Conservation (phyloP, 2,888 invertebrate species). For the Emmelina monodactyla region DNA sequence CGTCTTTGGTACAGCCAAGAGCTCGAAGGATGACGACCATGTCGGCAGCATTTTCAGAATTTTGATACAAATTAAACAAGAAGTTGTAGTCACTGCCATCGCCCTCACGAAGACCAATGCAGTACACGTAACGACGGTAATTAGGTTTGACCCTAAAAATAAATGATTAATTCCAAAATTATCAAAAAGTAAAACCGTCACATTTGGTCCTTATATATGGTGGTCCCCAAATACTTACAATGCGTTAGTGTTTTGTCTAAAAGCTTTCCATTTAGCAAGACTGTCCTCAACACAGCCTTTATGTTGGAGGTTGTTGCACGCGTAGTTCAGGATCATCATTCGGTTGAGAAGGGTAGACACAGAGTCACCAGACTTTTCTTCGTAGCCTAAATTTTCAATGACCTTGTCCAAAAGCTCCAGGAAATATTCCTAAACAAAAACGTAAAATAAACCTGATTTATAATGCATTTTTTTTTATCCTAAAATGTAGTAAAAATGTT, state of each 20-base stretch:
- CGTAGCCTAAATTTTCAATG: constrained; percentile 59
- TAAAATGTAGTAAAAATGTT: not conserved
- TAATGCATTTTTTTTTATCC: not conserved
- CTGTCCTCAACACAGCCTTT: constrained; percentile 62
- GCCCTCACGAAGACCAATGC: constrained; percentile 68
- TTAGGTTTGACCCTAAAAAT: constrained; percentile 63
- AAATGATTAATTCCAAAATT: too few species aligned
- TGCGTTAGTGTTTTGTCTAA: constrained; percentile 20
- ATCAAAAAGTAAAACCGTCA: too few species aligned
- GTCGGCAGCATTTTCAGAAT: constrained; percentile 66
- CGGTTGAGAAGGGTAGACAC: constrained; percentile 68
- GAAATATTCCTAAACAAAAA: constrained; percentile 43
- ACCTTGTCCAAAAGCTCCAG: constrained; percentile 44
- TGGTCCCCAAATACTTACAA: constrained; percentile 35
- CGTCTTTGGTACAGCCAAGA: constrained; percentile 40
- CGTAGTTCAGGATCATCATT: constrained; percentile 66
- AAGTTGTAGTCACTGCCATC: constrained; percentile 68
- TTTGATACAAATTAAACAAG: constrained; percentile 62
- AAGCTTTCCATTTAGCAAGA: constrained; percentile 33
- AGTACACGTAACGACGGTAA: constrained; percentile 69
- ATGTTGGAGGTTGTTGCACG: constrained; percentile 70
- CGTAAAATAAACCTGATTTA: not conserved
- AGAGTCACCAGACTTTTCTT: constrained; percentile 41
- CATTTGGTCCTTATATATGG: too few species aligned
- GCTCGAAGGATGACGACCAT: constrained; percentile 67